Conservation (phyloP, 2,797 vertebrate species). For the Thaleichthys pacificus region DNA sequence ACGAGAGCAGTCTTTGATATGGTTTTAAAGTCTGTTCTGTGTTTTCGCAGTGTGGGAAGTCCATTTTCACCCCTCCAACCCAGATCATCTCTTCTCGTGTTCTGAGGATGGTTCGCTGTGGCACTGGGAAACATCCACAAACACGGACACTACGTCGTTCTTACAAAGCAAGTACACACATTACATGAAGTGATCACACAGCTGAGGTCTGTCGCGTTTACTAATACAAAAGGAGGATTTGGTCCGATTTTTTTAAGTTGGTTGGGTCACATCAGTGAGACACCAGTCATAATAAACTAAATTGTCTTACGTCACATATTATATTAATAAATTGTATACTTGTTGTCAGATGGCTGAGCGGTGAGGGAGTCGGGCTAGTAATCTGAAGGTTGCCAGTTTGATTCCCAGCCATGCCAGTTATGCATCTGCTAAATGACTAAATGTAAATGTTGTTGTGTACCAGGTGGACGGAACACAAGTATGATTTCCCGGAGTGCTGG, state of each 20-base stretch:
- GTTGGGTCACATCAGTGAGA: neutral
- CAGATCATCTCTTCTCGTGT: constrained; percentile 95
- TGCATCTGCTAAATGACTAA: too few relatives aligned
- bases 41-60: constrained; percentile 91
- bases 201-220: too few relatives aligned
- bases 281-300: neutral
- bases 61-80: constrained; percentile 93
- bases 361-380: too few relatives aligned
- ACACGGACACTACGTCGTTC: constrained; percentile 84
- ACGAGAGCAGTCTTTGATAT: neutral
- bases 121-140: constrained; percentile 89
- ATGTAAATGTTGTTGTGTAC: constrained; percentile 35
- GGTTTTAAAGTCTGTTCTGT: constrained; percentile 8
- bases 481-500: constrained; percentile 79
- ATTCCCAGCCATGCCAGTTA: too few relatives aligned
- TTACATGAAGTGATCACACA: neutral
- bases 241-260: constrained; percentile 1
- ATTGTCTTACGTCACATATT: neutral
- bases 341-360: too few relatives aligned
- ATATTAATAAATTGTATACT: neutral
- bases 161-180: constrained; percentile 80
- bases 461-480: constrained; percentile 86
- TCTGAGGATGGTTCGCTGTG: constrained; percentile 96
- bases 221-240: neutral
- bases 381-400: too few relatives aligned